Conservation (phyloP, 2,113 vertebrate species). For the Callionymus lyra region DNA sequence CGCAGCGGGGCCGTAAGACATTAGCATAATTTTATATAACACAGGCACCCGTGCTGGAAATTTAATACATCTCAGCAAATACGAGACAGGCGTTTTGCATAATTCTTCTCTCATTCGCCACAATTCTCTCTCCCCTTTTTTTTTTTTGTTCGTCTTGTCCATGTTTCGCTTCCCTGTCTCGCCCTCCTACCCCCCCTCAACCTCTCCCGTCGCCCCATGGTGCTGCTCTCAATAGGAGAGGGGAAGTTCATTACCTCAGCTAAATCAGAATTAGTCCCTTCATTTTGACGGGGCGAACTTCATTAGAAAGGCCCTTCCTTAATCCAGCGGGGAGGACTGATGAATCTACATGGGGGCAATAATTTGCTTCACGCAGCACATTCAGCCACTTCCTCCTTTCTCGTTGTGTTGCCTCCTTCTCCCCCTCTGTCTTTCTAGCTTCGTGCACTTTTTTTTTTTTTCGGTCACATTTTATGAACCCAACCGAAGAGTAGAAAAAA, state of each 20-base stretch:
- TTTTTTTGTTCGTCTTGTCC: constrained; percentile 26
- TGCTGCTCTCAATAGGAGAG: constrained; percentile 96
- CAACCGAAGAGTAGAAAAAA: too few relatives aligned
- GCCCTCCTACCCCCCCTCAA: constrained; percentile 44
- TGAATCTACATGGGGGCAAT: constrained; percentile 95
- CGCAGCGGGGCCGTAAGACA: constrained; percentile 94
- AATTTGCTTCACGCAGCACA: constrained; percentile 89
- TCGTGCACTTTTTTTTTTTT: too few relatives aligned
- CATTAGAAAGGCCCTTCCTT: constrained; percentile 98
- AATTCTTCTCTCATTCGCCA: constrained; percentile 72
- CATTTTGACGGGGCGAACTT: constrained; percentile 98
- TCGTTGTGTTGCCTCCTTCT: constrained; percentile 26
- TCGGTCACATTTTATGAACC: constrained; percentile 77
- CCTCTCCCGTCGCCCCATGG: constrained; percentile 87
- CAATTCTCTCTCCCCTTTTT: constrained; percentile 22
- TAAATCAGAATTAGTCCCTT: constrained; percentile 99
- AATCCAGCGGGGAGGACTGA: constrained; percentile 96
- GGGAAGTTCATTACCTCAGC: constrained; percentile 99
- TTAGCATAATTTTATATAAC: constrained; percentile 99
- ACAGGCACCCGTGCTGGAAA: constrained; percentile 93
- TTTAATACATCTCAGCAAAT: constrained; percentile 99
- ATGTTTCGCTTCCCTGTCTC: constrained; percentile 40
- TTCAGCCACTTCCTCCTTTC: constrained; percentile 78
- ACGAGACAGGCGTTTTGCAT: constrained; percentile 97
- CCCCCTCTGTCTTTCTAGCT: constrained; percentile 45